A percentile compares a stretch with the other conserved stretches of the same genome.
These are phyloP conservation scores for Macrocentrus cingulum DNA, from an alignment of 1,140 invertebrate species.

Conservation along the genomic window DNA sequence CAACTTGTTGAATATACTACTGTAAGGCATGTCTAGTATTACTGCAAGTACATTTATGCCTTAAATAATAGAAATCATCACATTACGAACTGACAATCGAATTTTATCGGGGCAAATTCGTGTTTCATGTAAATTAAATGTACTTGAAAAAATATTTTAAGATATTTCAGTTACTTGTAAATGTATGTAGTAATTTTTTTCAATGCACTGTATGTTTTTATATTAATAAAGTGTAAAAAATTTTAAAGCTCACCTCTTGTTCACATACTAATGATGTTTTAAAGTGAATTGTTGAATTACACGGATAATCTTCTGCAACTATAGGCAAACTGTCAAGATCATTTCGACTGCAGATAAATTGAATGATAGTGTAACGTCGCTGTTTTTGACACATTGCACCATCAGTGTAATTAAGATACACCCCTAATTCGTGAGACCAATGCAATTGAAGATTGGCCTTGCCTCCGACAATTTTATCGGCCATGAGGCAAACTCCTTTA, in stretches of 20 bases:
- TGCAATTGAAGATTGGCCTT: conserved; percentile 54
- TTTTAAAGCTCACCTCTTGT: conserved; percentile 44
- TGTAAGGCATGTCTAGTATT: too few relatives aligned
- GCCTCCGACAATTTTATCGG: conserved; percentile 47
- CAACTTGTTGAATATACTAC: too few relatives aligned
- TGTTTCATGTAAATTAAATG: too few relatives aligned
- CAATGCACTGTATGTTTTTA: too few relatives aligned
- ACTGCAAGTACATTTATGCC: too few relatives aligned
- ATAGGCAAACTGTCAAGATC: conserved; percentile 39
- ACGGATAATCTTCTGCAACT: conserved; percentile 55
- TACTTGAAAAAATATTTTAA: too few relatives aligned
- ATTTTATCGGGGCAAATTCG: too few relatives aligned
- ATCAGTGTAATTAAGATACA: conserved; percentile 60
- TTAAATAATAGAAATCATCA: too few relatives aligned
- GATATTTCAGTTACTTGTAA: too few relatives aligned
- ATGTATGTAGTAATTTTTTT: too few relatives aligned
- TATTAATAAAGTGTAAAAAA: too few relatives aligned
- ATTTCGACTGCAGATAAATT: conserved; percentile 56
- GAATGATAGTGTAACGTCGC: conserved; percentile 56
- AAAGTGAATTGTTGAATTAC: conserved; percentile 57
- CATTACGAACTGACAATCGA: too few relatives aligned
- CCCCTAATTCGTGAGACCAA: conserved; percentile 53
- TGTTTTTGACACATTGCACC: conserved; percentile 48
- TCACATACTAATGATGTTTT: conserved; percentile 54
- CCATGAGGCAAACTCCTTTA: conserved; percentile 42